Conservation (phyloP, 2,888 invertebrate species). For the Lycophotia porphyrea region DNA sequence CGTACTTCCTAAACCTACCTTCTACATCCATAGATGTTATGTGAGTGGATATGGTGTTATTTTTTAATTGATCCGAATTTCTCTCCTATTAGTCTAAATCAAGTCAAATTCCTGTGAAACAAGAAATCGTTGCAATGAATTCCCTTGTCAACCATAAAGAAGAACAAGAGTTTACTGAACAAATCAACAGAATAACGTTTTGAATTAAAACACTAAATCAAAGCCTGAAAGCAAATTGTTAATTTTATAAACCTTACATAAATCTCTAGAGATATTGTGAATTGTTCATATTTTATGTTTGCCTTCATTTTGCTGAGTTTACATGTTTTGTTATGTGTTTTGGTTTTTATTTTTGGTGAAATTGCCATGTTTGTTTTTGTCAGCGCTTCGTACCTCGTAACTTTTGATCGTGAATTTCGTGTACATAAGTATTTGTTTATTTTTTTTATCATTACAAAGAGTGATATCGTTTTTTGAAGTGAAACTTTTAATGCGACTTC, state of each 20-base stretch:
- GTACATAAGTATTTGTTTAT: not conserved
- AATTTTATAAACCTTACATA: slow-evolving; percentile 67
- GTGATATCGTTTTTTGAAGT: not conserved
- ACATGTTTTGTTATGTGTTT: slow-evolving; percentile 44
- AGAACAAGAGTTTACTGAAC: slow-evolving; percentile 51
- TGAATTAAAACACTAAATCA: slow-evolving; percentile 68
- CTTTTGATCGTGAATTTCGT: slow-evolving; percentile 31
- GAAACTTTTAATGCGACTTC: too few relatives aligned
- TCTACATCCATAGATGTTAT: not conserved
- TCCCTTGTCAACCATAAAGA: slow-evolving; percentile 51
- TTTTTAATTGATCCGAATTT: slow-evolving; percentile 18
- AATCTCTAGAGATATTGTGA: slow-evolving; percentile 62
- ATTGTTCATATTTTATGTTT: slow-evolving; percentile 65
- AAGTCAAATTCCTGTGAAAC: slow-evolving; percentile 37
- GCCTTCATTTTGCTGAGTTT: slow-evolving; percentile 49
- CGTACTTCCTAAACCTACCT: not conserved
- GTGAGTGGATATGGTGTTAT: not conserved
- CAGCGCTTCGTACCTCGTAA: slow-evolving; percentile 34
- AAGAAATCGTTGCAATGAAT: slow-evolving; percentile 59
- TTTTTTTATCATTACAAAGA: not conserved
- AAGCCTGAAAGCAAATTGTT: slow-evolving; percentile 62
- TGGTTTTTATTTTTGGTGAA: slow-evolving; percentile 47
- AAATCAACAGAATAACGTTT: slow-evolving; percentile 57
- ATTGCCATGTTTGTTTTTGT: slow-evolving; percentile 50
- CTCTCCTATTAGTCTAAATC: slow-evolving; percentile 43